phyloP scores from a whole-genome alignment of 35 echinoderm and acorn worm genomes.

The Holothuria glaberrima region DNA sequence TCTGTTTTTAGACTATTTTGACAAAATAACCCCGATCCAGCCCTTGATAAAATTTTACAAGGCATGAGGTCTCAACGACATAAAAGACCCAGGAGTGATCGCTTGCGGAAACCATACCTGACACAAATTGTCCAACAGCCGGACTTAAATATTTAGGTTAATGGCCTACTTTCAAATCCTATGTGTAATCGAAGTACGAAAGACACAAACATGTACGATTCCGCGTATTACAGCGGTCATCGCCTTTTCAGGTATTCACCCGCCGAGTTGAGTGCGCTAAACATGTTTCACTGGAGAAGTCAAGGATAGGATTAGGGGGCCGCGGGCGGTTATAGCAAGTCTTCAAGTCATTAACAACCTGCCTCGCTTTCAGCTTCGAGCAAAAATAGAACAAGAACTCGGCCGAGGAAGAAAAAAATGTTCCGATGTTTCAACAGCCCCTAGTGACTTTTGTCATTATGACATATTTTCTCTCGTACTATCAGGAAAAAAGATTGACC shows the following conservation, averaged over 20 bases:
- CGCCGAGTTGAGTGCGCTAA: conserved; percentile 20
- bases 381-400: too few relatives aligned
- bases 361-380: too few relatives aligned
- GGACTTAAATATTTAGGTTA: conserved; percentile 55
- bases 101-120: conserved; percentile 42
- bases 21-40: conserved; percentile 10
- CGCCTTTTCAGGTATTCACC: conserved; percentile 43
- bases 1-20: not conserved
- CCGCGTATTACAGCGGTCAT: not conserved
- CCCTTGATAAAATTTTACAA: conserved; percentile 46
- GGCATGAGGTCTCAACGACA: not conserved
- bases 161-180: conserved; percentile 43
- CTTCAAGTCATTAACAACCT: too few relatives aligned
- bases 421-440: too few relatives aligned
- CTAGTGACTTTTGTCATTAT: too few relatives aligned
- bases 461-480: too few relatives aligned
- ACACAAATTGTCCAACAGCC: conserved; percentile 56
- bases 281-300: conserved; percentile 4
- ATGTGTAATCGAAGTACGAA: conserved; percentile 3
- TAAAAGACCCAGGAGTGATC: conserved; percentile 26
- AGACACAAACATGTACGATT: conserved; percentile 21
- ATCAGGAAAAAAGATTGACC: too few relatives aligned
- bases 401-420: too few relatives aligned
- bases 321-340: too few relatives aligned
- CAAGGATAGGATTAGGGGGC: conserved; percentile 18